A percentile compares a stretch with the other conserved stretches of the same genome.
These are phyloP conservation scores for Cataglyphis hispanica DNA, from an alignment of 1,140 invertebrate genomes.

Conservation along the genomic window DNA sequence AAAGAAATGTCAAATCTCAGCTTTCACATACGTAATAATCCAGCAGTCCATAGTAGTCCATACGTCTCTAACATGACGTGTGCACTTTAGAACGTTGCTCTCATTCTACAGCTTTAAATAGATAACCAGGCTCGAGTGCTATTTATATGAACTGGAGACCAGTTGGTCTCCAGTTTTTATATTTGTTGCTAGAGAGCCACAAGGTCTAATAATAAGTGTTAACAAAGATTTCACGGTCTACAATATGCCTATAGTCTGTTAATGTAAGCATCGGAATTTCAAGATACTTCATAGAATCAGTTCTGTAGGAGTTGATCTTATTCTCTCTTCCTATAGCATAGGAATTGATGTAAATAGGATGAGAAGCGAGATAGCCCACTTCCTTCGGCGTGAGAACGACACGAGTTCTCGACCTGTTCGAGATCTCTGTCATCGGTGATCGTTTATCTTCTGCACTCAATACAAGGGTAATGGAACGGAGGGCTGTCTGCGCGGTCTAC, in stretches of 20 bases:
- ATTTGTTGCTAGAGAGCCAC: not conserved
- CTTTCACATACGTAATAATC: not conserved
- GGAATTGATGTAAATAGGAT: too few relatives aligned
- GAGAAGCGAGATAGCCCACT: too few relatives aligned
- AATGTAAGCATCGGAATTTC: not conserved
- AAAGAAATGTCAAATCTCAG: not conserved
- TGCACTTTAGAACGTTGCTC: not conserved
- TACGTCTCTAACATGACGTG: not conserved
- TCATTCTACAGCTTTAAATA: not conserved
- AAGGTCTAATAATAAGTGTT: constrained; percentile 2
- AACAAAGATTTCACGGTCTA: not conserved
- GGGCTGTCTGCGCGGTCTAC: not conserved
- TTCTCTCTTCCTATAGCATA: too few relatives aligned
- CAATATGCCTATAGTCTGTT: not conserved
- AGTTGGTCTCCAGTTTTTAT: not conserved
- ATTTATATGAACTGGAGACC: not conserved
- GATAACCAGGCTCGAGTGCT: not conserved
- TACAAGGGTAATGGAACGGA: not conserved
- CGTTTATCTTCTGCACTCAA: not conserved
- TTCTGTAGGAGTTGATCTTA: too few relatives aligned
- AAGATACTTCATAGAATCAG: too few relatives aligned
- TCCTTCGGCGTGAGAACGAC: too few relatives aligned
- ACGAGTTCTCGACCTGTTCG: not conserved
- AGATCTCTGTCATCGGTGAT: constrained; percentile 1
- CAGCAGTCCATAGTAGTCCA: not conserved